Percentiles rank a stretch among this genome's conserved stretches.
Conservation (phyloP, 2,797 vertebrate genomes). For the Onychomys torridus region DNA sequence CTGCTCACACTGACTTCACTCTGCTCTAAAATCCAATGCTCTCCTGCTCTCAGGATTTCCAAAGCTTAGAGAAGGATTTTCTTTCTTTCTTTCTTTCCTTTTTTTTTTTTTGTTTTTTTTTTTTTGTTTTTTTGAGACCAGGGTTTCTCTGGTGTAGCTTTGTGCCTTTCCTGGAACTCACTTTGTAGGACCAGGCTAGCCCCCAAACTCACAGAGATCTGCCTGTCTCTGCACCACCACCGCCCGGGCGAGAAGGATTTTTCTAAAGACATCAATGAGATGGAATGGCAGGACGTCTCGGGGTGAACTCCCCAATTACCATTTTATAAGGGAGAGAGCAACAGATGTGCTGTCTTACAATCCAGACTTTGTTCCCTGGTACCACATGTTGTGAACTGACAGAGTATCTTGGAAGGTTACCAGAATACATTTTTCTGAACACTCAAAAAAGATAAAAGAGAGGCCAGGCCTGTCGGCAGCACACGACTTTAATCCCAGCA, state of each 20-base stretch:
- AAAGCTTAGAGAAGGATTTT: background rate
- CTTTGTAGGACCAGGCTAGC: too few species aligned
- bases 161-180: too few species aligned
- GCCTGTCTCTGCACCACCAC: too few species aligned
- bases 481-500: too few species aligned
- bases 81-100: too few species aligned
- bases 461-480: background rate
- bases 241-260: too few species aligned
- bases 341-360: background rate
- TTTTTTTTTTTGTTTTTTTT: too few species aligned
- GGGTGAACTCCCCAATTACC: background rate
- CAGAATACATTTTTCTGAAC: slow-evolving; percentile 29
- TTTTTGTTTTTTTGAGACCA: too few species aligned
- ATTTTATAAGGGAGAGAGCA: background rate
- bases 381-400: slow-evolving; percentile 29
- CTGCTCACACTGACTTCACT: slow-evolving; percentile 1
- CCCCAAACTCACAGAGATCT: too few species aligned
- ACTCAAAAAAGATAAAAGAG: background rate
- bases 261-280: slow-evolving; percentile 6
- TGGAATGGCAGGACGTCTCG: slow-evolving; percentile 14
- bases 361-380: background rate
- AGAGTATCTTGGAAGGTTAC: slow-evolving; percentile 19
- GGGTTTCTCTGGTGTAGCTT: too few species aligned
- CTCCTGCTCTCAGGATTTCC: background rate
- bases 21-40: background rate